Base-by-base conservation (phyloP, 2,113 vertebrate species). In the Nymphicus hollandicus region DNA sequence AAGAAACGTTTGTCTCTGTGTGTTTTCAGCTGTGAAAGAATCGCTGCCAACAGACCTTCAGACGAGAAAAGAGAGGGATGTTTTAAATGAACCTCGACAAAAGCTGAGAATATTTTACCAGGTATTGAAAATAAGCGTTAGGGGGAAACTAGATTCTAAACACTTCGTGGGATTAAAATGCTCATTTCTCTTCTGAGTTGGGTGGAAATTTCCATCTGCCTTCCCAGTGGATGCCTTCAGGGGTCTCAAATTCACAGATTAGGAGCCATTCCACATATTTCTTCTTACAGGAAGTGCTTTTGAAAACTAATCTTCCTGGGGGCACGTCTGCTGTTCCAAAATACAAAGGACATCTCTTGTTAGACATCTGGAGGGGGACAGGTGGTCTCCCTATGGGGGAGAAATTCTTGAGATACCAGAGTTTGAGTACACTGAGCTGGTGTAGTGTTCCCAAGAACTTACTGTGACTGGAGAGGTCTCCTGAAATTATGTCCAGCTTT, bases 61-160 rank as follows among this genome's bases (percentile, higher is more conserved):
- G 86, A 98, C 98, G 88, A 99, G 98, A 94, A 99, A 98, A 98
- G 99, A 99, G 96, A 98, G 98, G 89, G 99, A 99, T 96, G 96
- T 98, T 92, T 97, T 98, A 82, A 98, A 98, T 97, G 99, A 99
- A 94, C 99, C 98, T 37, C 98, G 99, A 31, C 99, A 99, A 96
- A 99, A 99, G 93, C 97, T 99, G 91, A 98, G 99, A 94, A 99
- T 99, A 98, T 99, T 99, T 98, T 99, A 99, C 97, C 99, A 99
- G 99, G 99, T 99, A 98, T 95, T 89, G 23, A 58, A 73, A 95
- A 52, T 22, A 58, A 80, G 28, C 43, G 12, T 69, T 23, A 20
- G 28, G 50, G 47, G 17, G 41, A 17, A 66, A 25, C 4, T 6
- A 23, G 17, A 60, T 13, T 69, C 7, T 28, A 56, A 68, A 25